Evolutionary conservation across 1,140 invertebrate genomes (phyloP), one percentile per base, ranked within the genome.

Genomic region (Berghia stephanieae): DNA sequence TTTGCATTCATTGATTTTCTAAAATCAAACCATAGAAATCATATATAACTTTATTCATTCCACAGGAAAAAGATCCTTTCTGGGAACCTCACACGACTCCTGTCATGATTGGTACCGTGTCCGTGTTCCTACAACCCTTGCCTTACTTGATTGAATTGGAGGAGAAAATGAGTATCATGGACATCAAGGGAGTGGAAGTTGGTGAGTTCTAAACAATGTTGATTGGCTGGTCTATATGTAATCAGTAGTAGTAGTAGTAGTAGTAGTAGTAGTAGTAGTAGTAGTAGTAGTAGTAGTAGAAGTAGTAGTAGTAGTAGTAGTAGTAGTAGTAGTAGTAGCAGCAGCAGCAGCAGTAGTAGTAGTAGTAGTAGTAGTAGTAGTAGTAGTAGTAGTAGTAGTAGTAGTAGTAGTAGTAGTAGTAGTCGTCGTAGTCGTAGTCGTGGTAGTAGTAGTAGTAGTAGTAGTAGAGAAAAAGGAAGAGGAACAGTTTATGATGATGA

Each of bases 1-100:
- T 6, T 57, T 57, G 31, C 24, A 21, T 21, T 57, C 8, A 21
- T 16, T 57, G 1, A 16, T 31, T 27, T 8, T 57, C 34, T 57
- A 31, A 21, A 31, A 57, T 0, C 46, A 49, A 13, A 49, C 10
- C n/a, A n/a, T 49, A n/a, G n/a, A 49, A 49, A 49, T n/a, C n/a
- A 49, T 49, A 13, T n/a, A 49, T 49, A 13, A 49, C n/a, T 49
- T 49, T 13, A 13, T 49, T 13, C 46, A 49, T 49, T 49, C 46
- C n/a, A 13, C n/a, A 93, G 91, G 90, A 92, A 27, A 87, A 90
- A 75, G 93, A 93, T 88, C 93, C 93, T 52, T 93, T 93, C 85
- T 89, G 90, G 80, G 92, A 93, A 80, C 88, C 91, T 40, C 83
- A 91, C 0, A 87, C 88, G 1, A 87, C 88, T 0, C 91, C 91